phyloP scores from a whole-genome alignment of 2,888 invertebrate species.

The Brachylomia viminalis region DNA sequence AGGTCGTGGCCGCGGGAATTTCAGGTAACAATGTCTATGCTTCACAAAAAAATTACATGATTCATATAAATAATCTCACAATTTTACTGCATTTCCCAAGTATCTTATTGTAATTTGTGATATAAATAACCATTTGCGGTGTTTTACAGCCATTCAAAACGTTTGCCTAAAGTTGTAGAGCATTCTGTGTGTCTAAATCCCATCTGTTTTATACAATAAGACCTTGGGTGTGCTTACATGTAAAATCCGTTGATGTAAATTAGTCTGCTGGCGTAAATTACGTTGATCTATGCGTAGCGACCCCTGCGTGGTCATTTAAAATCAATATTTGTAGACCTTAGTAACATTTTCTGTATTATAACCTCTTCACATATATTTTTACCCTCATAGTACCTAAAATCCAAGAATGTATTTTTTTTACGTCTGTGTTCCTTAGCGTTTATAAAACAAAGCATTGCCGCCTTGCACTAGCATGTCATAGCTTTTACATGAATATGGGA shows the following conservation, averaged over 20 bases:
- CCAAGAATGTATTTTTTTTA: not conserved
- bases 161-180: not conserved
- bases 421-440: not conserved
- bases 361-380: not conserved
- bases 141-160: not conserved
- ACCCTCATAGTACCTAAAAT: not conserved
- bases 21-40: constrained; percentile 76
- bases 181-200: not conserved
- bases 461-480: constrained; percentile 17
- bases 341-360: not conserved
- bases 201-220: not conserved
- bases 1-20: constrained; percentile 84
- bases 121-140: not conserved
- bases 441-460: constrained; percentile 7
- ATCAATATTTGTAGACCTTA: not conserved
- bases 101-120: constrained; percentile 14
- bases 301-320: not conserved
- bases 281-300: constrained; percentile 8
- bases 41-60: constrained; percentile 1
- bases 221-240: constrained; percentile 12
- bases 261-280: constrained; percentile 44
- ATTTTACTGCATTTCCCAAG: not conserved
- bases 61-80: not conserved
- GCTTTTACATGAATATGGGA: not conserved
- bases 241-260: not conserved